A percentile compares a stretch with the other conserved stretches of the same genome.
phyloP scores from a whole-genome alignment of 2,113 vertebrate genomes.

The Cettia cetti region DNA sequence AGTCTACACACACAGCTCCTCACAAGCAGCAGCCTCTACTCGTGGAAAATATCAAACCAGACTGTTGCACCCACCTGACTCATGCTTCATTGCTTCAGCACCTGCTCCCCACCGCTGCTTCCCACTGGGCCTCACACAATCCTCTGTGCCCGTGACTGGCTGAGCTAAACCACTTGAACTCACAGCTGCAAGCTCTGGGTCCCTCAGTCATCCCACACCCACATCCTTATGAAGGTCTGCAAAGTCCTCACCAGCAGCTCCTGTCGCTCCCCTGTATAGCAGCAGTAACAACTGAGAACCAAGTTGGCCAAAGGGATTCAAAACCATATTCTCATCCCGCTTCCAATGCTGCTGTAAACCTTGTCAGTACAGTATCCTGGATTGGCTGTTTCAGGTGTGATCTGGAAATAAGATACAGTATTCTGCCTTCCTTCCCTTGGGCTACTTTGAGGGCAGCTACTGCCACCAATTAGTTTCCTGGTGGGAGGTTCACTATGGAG shows the following conservation, averaged over 20 bases:
- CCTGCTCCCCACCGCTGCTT: background rate
- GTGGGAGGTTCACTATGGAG: background rate
- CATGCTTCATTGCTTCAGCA: background rate
- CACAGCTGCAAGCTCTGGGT: background rate
- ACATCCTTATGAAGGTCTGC: background rate
- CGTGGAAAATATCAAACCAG: background rate
- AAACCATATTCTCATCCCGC: background rate
- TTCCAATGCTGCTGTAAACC: background rate
- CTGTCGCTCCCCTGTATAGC: background rate
- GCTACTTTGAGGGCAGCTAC: background rate
- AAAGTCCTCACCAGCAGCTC: background rate
- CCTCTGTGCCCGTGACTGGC: background rate
- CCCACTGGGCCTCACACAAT: fast-evolving
- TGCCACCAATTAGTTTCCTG: background rate
- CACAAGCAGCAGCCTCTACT: background rate
- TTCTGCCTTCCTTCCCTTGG: background rate
- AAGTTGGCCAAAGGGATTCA: background rate
- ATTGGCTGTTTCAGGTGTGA: background rate
- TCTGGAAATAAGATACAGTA: background rate
- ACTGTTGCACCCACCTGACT: background rate
- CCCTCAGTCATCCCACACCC: background rate
- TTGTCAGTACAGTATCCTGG: background rate
- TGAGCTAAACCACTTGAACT: background rate
- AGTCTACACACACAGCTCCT: background rate
- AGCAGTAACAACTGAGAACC: background rate